Evolutionary conservation across 2,113 vertebrate genomes (phyloP), one percentile per base, ranked within the genome.

Genomic region (Smithornis capensis): DNA sequence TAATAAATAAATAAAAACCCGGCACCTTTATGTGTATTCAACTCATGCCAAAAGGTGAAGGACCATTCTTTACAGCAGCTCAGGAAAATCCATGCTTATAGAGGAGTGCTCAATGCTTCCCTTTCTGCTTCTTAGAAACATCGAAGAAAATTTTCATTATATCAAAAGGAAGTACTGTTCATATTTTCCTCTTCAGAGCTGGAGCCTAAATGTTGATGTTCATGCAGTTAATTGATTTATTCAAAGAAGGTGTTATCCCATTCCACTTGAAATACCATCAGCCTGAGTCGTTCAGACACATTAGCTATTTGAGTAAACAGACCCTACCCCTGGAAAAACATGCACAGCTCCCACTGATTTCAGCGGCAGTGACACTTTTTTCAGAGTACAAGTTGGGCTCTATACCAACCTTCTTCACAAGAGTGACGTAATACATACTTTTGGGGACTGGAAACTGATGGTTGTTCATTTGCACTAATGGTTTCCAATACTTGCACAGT

Each of bases 1-100:
- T 40, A 71, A 90, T 92, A 81, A 92, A 86, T 94, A 95, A 95
- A 87, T 94, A 40, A 93, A 94, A 73, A 68, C 4, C 56, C 80
- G 45, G 44, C 40, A 83, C 24, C 28, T 86, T 81, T 81, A 44
- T 55, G 19, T 45, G 19, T 68, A 83, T 84, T 78, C 81, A 85
- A 11, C 14, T 47, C 40, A 65, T 23, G 23, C 22, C n/a, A 65
- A 64, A 76, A 68, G 9, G 12, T 47, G n/a, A 47, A 60, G 22
- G 17, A 75, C 37, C 9, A 56, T 60, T 87, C 71, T 57, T 79
- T 64, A 56, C 19, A 77, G 27, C 15, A 64, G 9, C 19, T 89
- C 37, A 53, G 53, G 37, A 83, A 87, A 84, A 59, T 47, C 33
- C 22, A 24, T 31, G 13, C 31, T 78, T 91, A 55, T 14, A 85